Percentiles rank a stretch among this genome's conserved stretches.
phyloP scores from a whole-genome alignment of 2,113 vertebrate species.

The Chloropsis cyanopogon region DNA sequence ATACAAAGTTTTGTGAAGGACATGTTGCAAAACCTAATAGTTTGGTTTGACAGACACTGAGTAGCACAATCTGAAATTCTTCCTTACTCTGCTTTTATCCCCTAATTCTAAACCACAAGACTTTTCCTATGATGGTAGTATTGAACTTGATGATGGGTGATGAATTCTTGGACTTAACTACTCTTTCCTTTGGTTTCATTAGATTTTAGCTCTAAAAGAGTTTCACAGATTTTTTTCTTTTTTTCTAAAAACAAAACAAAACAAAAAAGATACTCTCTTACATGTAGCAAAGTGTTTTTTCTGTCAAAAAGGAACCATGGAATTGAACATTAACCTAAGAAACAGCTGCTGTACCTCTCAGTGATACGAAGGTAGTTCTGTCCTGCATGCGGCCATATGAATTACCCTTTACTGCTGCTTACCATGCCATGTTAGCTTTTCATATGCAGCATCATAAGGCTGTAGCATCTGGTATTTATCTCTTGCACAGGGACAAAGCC shows the following conservation, averaged over 20 bases:
- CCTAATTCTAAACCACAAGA: neutral
- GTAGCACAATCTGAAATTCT: neutral
- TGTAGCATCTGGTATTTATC: constrained; percentile 23
- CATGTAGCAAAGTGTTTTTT: neutral
- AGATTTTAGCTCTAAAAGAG: neutral
- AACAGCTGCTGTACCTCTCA: neutral
- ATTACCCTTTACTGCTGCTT: neutral
- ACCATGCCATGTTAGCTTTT: neutral
- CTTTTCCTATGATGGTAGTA: neutral
- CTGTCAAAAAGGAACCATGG: neutral
- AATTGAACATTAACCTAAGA: neutral
- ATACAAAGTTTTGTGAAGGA: neutral
- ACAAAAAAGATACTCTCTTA: neutral
- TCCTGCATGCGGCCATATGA: neutral
- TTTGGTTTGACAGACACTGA: neutral
- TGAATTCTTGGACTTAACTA: neutral
- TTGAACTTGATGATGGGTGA: neutral
- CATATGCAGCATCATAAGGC: neutral
- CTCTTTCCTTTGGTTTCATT: neutral
- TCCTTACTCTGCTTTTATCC: neutral
- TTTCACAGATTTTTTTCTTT: neutral
- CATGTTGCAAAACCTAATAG: neutral
- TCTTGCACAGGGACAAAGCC: neutral
- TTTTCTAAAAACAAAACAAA: neutral
- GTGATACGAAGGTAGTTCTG: neutral